A percentile compares a stretch with the other conserved stretches of the same genome.
phyloP scores from a whole-genome alignment of 1,140 invertebrate genomes.

The Drosophila sp. region DNA sequence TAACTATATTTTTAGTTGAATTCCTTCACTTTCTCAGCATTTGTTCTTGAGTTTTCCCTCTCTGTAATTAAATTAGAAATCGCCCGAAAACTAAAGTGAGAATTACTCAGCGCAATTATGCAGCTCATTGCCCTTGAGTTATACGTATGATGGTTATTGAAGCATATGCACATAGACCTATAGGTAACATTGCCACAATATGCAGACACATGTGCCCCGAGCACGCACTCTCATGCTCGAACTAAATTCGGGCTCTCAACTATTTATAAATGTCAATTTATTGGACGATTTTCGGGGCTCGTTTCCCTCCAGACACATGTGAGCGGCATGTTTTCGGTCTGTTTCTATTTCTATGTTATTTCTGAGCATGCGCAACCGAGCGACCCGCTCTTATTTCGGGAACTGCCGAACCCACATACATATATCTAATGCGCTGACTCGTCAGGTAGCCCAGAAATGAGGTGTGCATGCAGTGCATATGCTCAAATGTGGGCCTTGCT shows the following conservation, averaged over 20 bases:
- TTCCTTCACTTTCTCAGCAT: conserved; percentile 3
- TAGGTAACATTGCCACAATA: conserved; percentile 65
- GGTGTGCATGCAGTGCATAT: conserved; percentile 52
- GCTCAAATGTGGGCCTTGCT: conserved; percentile 39
- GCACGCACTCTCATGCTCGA: conserved; percentile 53
- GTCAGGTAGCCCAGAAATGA: conserved; percentile 71
- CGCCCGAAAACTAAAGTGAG: conserved; percentile 71
- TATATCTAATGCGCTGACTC: conserved; percentile 42
- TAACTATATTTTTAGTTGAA: conserved; percentile 27
- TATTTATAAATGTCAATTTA: conserved; percentile 71
- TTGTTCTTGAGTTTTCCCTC: conserved; percentile 4
- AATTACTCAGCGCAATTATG: conserved; percentile 83
- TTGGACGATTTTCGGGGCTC: conserved; percentile 66
- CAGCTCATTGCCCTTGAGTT: conserved; percentile 82
- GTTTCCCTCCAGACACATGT: conserved; percentile 46
- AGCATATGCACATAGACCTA: conserved; percentile 39
- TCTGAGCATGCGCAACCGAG: conserved; percentile 61
- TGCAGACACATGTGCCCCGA: conserved; percentile 72
- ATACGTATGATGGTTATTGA: conserved; percentile 53
- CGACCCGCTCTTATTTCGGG: conserved; percentile 62
- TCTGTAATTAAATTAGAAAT: conserved; percentile 55
- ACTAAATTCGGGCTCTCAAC: conserved; percentile 35
- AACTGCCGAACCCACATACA: conserved; percentile 69
- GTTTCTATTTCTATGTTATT: conserved; percentile 45
- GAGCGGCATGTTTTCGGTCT: conserved; percentile 66